Base-by-base conservation (phyloP, 2,888 invertebrate species). In the Listrodromus nycthemerus region DNA sequence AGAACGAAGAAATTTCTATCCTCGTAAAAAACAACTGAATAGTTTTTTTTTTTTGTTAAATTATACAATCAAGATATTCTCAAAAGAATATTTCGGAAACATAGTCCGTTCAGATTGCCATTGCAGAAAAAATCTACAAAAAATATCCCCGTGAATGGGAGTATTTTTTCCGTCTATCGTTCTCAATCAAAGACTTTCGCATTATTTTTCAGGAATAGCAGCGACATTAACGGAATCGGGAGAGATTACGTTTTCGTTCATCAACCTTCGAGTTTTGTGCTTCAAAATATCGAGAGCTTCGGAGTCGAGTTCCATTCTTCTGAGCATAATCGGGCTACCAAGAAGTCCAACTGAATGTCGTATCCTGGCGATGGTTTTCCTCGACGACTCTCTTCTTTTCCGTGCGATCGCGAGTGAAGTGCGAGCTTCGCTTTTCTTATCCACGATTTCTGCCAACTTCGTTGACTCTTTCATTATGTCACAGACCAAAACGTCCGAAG, bases 251-350 rank as follows among this genome's bases (percentile, higher is more conserved):
- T 50, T 7, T 13, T 78, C 41, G 10, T 30, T 63, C 27, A 30
- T 58, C 61, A 7, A 13, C 48, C 27, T 33, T 16, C 61, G 48
- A 7, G 45, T 52, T 58, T 74, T 70, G 16, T 69, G 65, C 58
- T 79, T 84, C 21, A 88, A 33, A 61, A 58, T 63, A 30, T 55
- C n/a, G 1, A 86, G 63, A 70, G 83, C 63, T 21, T 63, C 63
- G n/a, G 48, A 55, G 50, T 86, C 87, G 0, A 41, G 13, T 65
- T 80, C 79, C 86, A 89, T 86, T 85, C 86, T 86, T 58, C 55
- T 65, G 0, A 88, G 24, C 61, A 88, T 80, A 24, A 30, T 69
- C 8, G 87, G 87, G 21, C 75, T 85, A 4, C 69, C 84, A 13
- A 87, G 61, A 8, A 88, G 61, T 41, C 83, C 85, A 0, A 80